phyloP scores from a whole-genome alignment of 2,797 vertebrate species.

The Manis crassicaudata region DNA sequence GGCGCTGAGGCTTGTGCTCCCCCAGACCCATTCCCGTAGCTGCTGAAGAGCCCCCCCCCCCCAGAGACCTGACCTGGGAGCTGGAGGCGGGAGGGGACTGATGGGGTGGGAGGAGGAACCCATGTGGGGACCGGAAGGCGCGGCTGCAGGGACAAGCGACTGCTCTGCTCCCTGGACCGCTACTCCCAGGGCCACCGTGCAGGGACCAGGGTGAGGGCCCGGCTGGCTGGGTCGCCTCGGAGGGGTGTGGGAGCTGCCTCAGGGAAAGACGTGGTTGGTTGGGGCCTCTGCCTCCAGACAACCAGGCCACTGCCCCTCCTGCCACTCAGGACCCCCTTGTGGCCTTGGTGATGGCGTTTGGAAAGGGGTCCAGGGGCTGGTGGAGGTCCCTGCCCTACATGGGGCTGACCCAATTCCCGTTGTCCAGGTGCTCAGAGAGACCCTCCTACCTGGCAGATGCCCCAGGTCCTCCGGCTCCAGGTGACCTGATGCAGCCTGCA shows the following conservation, averaged over 20 bases:
- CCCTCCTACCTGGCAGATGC: background rate
- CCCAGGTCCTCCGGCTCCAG: background rate
- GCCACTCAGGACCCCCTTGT: background rate
- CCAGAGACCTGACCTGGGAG: background rate
- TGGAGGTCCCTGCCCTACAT: background rate
- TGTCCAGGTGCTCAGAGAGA: background rate
- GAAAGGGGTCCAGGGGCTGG: no score
- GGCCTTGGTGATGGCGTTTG: rapidly evolving
- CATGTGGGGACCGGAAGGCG: rapidly evolving
- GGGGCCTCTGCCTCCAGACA: background rate
- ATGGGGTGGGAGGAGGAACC: background rate
- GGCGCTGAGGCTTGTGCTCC: rapidly evolving
- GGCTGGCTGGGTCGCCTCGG: rapidly evolving
- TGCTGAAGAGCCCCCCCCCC: background rate
- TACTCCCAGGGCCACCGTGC: rapidly evolving
- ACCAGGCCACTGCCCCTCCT: rapidly evolving
- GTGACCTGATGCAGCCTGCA: background rate
- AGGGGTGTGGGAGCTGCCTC: background rate
- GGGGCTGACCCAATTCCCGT: rapidly evolving
- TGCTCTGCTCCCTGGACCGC: rapidly evolving
- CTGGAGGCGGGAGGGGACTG: background rate
- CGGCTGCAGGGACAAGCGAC: rapidly evolving
- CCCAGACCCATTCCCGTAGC: background rate
- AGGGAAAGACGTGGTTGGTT: rapidly evolving
- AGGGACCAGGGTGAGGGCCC: no score